Base-by-base conservation (phyloP, 1,140 invertebrate species). In the Galendromus occidentalis region DNA sequence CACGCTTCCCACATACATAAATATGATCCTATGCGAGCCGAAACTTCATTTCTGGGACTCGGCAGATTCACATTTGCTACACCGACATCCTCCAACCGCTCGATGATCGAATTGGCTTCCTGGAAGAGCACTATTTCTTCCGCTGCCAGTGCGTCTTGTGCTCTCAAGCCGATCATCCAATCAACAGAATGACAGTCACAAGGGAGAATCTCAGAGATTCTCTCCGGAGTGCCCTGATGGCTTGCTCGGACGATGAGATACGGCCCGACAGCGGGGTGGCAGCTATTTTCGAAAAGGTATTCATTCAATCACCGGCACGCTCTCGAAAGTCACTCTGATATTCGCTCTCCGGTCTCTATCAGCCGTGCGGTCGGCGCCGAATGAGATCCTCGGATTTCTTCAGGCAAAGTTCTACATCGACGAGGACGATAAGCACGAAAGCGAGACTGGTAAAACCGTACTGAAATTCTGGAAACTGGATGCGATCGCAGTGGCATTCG, bases 51-150 rank as follows among this genome's bases (percentile, higher is more conserved):
- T 6, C 4, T 39, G 33, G 33, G 9, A 39, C 2, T 17, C 25
- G n/a, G 25, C 22, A 59, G 51, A 59, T 59, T 2, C 25, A 59
- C 51, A 59, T 59, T 59, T 59, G 51, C 51, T 59, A 59, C 51
- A 59, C 33, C 12, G 51, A 59, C 33, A 59, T 59, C 25, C 51
- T 59, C 20, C 51, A 59, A 33, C 25, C 51, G 12, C 51, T 59
- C 25, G 51, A 59, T 20, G 51, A 59, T 22, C 51, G 51, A 59
- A 17, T 29, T 20, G 17, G 25, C 6, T 59, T 18, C 22, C 20
- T 59, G 6, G 22, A 59, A 59, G 51, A 59, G 51, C 51, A 59
- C 9, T 59, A 59, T 9, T 59, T 59, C 22, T 59, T 59, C 22
- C 51, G 51, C 1, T 59, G 51, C 22, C 25, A 25, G 6, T 59